These are phyloP conservation scores for Contarinia nasturtii DNA, from an alignment of 1,140 invertebrate species.

Conservation along the genomic window DNA sequence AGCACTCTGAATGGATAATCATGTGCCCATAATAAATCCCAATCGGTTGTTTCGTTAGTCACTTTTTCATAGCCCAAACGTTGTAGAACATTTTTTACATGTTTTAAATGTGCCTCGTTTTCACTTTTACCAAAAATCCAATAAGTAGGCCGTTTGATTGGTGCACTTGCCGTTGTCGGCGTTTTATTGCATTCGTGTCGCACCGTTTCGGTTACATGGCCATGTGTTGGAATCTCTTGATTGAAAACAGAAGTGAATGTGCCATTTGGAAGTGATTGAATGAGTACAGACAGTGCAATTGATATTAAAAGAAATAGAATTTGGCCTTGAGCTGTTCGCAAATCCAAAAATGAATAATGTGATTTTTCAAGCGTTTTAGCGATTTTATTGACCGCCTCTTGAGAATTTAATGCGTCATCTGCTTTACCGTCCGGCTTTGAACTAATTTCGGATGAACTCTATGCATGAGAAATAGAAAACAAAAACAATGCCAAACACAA, in stretches of 20 bases:
- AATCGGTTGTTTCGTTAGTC: constrained; percentile 31
- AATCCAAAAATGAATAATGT: constrained; percentile 1
- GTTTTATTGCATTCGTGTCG: background rate
- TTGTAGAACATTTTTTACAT: constrained; percentile 55
- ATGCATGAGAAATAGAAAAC: no score
- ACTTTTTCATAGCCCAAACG: constrained; percentile 48
- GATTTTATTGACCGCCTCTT: background rate
- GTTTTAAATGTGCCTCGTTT: constrained; percentile 39
- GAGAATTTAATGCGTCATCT: background rate
- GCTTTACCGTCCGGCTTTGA: background rate
- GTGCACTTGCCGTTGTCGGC: background rate
- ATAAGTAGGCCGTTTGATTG: constrained; percentile 19
- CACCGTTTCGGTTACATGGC: background rate
- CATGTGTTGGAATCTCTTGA: background rate
- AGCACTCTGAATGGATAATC: constrained; percentile 70
- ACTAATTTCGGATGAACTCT: background rate
- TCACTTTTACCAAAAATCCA: constrained; percentile 31
- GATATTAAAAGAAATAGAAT: constrained; percentile 2
- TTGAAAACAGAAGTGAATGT: background rate
- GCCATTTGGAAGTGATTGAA: constrained; percentile 1
- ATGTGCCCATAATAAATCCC: constrained; percentile 84
- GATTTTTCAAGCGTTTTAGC: no score
- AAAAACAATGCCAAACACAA: no score
- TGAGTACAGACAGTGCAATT: background rate
- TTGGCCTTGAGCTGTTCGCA: constrained; percentile 3